These are phyloP conservation scores for Hypocryptadius cinnamomeus DNA, from an alignment of 2,113 vertebrate genomes.

Conservation along the genomic window DNA sequence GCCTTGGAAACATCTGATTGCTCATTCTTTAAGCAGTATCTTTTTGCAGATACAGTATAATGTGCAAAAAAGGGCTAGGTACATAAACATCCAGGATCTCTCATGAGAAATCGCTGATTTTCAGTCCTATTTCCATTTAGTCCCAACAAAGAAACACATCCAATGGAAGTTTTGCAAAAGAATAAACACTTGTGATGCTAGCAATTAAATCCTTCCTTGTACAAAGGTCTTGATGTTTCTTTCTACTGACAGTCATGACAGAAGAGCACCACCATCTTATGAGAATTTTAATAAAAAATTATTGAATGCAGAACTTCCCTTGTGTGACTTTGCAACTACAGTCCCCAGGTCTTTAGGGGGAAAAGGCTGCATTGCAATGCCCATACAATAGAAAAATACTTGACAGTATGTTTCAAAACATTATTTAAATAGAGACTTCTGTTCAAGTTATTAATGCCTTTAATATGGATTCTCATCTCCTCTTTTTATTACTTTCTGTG, in stretches of 20 bases:
- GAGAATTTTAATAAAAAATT: not conserved
- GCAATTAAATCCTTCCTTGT: not conserved
- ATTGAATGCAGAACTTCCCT: not conserved
- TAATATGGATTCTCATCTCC: slow-evolving; percentile 45
- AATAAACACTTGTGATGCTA: not conserved
- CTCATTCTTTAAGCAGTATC: not conserved
- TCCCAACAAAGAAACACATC: not conserved
- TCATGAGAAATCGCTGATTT: not conserved
- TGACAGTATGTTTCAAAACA: not conserved
- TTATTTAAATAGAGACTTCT: slow-evolving; percentile 30
- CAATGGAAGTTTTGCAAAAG: not conserved
- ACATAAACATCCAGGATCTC: not conserved
- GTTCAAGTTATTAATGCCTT: slow-evolving; percentile 54
- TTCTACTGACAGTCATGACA: not conserved
- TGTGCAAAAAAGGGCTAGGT: not conserved
- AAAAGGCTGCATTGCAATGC: not conserved
- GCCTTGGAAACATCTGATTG: not conserved
- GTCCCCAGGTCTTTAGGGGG: not conserved
- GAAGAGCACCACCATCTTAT: not conserved
- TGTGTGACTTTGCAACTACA: not conserved
- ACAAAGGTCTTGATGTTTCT: not conserved
- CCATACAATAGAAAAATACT: not conserved
- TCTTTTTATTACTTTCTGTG: slow-evolving; percentile 49
- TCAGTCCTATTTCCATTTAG: not conserved
- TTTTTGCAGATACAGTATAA: not conserved